These are phyloP conservation scores for Tupiocoris notatus DNA, from an alignment of 2,888 invertebrate genomes.

Conservation along the genomic window DNA sequence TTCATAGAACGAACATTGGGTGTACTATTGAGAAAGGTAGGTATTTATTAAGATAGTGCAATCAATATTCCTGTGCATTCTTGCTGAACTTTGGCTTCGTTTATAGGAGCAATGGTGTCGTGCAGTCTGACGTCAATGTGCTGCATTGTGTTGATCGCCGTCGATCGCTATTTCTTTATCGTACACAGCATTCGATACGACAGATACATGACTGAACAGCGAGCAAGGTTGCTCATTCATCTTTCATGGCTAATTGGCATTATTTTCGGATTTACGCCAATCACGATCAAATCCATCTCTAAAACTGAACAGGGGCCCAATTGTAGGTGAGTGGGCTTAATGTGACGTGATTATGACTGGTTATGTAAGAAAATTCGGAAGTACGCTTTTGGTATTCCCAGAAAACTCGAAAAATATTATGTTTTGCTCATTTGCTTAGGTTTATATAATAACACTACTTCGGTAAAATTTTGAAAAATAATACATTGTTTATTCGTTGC, in stretches of 20 bases:
- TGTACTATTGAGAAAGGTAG: slow-evolving; percentile 20
- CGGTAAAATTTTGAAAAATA: too few relatives aligned
- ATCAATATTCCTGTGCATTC: background rate
- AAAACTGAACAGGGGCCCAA: slow-evolving; percentile 1
- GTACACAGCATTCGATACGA: slow-evolving; percentile 65
- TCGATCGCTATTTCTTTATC: slow-evolving; percentile 66
- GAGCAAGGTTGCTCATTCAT: slow-evolving; percentile 60
- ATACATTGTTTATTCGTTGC: too few relatives aligned
- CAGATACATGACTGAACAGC: slow-evolving; percentile 61
- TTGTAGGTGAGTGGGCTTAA: too few relatives aligned
- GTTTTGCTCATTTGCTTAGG: too few relatives aligned
- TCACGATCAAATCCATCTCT: background rate
- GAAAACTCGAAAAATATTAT: too few relatives aligned
- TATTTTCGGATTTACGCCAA: slow-evolving; percentile 30
- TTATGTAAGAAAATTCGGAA: too few relatives aligned
- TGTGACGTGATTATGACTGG: too few relatives aligned
- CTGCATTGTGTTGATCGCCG: slow-evolving; percentile 63
- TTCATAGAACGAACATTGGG: slow-evolving; percentile 1
- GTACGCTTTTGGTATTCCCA: too few relatives aligned
- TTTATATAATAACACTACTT: too few relatives aligned
- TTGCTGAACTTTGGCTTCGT: too few relatives aligned
- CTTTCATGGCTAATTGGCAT: slow-evolving; percentile 57
- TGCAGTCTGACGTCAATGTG: slow-evolving; percentile 65
- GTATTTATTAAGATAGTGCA: background rate
- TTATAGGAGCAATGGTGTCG: slow-evolving; percentile 66